Conservation (phyloP, 2,113 vertebrate species). For the Nerophis ophidion region DNA sequence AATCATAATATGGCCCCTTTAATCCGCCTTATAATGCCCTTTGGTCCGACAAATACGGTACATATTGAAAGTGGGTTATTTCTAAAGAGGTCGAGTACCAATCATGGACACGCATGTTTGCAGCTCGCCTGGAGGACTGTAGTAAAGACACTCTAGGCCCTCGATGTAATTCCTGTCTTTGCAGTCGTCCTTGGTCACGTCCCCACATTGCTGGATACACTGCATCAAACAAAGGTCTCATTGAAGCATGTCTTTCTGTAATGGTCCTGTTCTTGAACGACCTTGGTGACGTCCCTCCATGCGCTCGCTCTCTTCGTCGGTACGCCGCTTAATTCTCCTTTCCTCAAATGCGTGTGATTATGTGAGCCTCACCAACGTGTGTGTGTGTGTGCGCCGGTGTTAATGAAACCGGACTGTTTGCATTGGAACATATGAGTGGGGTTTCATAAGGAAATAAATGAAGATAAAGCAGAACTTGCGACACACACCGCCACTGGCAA, state of each 20-base stretch:
- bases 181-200: too few species aligned
- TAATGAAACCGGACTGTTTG: slow-evolving; percentile 7
- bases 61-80: too few species aligned
- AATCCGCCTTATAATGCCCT: too few species aligned
- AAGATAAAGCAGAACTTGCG: neutral
- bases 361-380: neutral
- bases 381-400: neutral
- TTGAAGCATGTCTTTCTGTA: slow-evolving; percentile 42
- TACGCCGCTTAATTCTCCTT: slow-evolving; percentile 23
- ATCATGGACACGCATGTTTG: too few species aligned
- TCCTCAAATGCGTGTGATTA: slow-evolving; percentile 12
- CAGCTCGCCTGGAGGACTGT: too few species aligned
- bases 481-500: slow-evolving; percentile 2
- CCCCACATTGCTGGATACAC: neutral
- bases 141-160: too few species aligned
- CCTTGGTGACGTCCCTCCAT: slow-evolving; percentile 55
- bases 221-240: slow-evolving; percentile 29
- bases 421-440: neutral
- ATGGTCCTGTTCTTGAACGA: slow-evolving; percentile 51
- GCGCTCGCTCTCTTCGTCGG: slow-evolving; percentile 52
- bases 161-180: too few species aligned
- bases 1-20: too few species aligned
- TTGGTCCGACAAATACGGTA: too few species aligned
- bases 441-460: neutral
- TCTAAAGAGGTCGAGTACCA: too few species aligned